Evolutionary conservation across 2,888 invertebrate genomes (phyloP).

Genomic region (Lysandra bellargus): DNA sequence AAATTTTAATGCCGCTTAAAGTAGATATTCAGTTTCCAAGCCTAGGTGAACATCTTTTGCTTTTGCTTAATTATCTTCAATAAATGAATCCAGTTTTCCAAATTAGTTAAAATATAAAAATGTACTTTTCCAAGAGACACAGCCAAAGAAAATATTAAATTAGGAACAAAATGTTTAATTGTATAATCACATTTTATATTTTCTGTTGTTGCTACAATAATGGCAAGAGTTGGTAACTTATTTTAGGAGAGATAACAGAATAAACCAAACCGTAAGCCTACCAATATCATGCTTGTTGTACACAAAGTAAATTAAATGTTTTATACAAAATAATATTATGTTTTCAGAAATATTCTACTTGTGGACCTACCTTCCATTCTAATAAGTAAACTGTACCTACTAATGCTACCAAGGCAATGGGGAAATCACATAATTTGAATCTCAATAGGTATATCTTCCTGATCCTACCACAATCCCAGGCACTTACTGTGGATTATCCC

Average conservation of each 20-base stretch:
- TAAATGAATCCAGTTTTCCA: neutral
- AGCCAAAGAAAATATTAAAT: neutral
- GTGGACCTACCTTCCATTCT: neutral
- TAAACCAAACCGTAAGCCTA: too few relatives aligned
- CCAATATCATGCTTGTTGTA: too few relatives aligned
- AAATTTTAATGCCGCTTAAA: neutral
- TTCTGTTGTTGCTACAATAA: too few relatives aligned
- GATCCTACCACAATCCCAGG: neutral
- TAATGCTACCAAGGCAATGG: neutral
- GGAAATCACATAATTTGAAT: neutral
- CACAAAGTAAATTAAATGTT: too few relatives aligned
- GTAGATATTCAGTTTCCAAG: slow-evolving; percentile 7
- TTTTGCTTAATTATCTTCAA: neutral
- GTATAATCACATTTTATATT: too few relatives aligned
- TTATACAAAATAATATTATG: too few relatives aligned
- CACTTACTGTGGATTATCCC: neutral
- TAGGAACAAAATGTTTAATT: neutral
- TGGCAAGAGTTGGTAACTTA: too few relatives aligned
- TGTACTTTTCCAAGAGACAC: neutral
- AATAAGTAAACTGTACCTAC: neutral
- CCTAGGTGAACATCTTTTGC: neutral
- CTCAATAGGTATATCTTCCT: neutral
- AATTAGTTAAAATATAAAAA: neutral
- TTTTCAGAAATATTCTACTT: too few relatives aligned
- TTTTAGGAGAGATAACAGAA: too few relatives aligned